Evolutionary conservation across 2,888 invertebrate species (phyloP).

Genomic region (Cabera pusaria): DNA sequence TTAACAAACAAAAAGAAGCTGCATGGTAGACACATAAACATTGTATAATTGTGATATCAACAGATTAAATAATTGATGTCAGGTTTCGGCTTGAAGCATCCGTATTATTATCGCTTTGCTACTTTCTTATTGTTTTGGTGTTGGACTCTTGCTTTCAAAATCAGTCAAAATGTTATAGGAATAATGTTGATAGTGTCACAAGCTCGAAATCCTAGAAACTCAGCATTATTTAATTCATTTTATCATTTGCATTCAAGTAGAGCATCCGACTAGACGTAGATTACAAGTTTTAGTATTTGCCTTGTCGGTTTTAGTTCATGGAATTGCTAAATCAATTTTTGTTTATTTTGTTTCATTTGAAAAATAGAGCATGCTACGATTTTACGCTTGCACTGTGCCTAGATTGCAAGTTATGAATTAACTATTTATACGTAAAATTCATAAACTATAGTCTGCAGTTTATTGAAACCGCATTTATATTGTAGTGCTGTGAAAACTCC

Average conservation of each 20-base stretch:
- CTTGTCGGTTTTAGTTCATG: slow-evolving; percentile 18
- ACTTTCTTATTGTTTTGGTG: slow-evolving; percentile 52
- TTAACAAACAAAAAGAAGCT: slow-evolving; percentile 49
- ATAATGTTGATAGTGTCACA: too few relatives aligned
- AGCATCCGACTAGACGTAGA: too few relatives aligned
- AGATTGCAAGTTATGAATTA: slow-evolving; percentile 40
- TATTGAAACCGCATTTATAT: slow-evolving; percentile 27
- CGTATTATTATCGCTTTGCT: slow-evolving; percentile 51
- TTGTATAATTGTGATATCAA: slow-evolving; percentile 8
- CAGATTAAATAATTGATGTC: slow-evolving; percentile 2
- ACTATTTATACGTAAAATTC: slow-evolving; percentile 29
- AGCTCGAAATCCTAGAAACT: too few relatives aligned
- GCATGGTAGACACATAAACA: slow-evolving; percentile 54
- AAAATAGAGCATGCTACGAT: slow-evolving; percentile 40
- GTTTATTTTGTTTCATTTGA: neutral
- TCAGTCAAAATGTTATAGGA: too few relatives aligned
- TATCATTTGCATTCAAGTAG: too few relatives aligned
- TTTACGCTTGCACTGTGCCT: slow-evolving; percentile 41
- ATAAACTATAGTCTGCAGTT: slow-evolving; percentile 25
- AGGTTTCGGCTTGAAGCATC: slow-evolving; percentile 21
- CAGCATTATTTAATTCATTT: too few relatives aligned
- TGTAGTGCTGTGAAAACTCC: slow-evolving; percentile 50
- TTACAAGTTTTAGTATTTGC: slow-evolving; percentile 10
- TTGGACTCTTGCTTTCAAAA: slow-evolving; percentile 50
- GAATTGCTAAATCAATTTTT: slow-evolving; percentile 25